phyloP scores from a whole-genome alignment of 2,888 invertebrate genomes.

The Philopedon plagiatum region DNA sequence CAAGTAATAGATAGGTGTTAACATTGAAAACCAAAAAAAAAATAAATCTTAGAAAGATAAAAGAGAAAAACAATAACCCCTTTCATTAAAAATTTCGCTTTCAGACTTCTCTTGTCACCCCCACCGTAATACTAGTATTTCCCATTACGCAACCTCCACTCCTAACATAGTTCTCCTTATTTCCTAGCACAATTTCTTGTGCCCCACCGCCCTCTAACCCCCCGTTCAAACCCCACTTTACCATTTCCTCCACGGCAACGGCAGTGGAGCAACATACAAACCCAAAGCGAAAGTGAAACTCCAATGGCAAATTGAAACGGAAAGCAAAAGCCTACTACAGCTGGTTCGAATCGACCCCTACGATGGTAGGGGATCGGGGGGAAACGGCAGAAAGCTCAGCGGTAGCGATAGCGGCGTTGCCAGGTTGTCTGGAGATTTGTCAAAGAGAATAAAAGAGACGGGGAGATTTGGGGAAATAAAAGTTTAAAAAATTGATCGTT shows the following conservation, averaged over 20 bases:
- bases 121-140: conserved; percentile 12
- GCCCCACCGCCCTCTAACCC: conserved; percentile 28
- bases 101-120: conserved; percentile 14
- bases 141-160: conserved; percentile 45
- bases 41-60: conserved; percentile 7
- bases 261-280: conserved; percentile 41
- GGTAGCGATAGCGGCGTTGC: conserved; percentile 30
- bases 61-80: conserved; percentile 33
- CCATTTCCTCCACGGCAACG: conserved; percentile 44
- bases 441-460: background rate
- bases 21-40: background rate
- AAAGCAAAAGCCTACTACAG: conserved; percentile 47
- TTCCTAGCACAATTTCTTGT: conserved; percentile 48
- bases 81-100: conserved; percentile 20
- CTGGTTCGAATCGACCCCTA: conserved; percentile 42
- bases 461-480: background rate
- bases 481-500: too few relatives aligned
- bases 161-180: conserved; percentile 51
- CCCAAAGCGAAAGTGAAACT: conserved; percentile 48
- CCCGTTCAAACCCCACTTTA: conserved; percentile 20
- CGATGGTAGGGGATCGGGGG: conserved; percentile 13
- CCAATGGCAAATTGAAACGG: conserved; percentile 47
- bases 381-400: conserved; percentile 15
- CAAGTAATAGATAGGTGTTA: too few relatives aligned
- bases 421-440: conserved; percentile 6